phyloP scores from a whole-genome alignment of 2,797 vertebrate species.

The Sebastes goodei region DNA sequence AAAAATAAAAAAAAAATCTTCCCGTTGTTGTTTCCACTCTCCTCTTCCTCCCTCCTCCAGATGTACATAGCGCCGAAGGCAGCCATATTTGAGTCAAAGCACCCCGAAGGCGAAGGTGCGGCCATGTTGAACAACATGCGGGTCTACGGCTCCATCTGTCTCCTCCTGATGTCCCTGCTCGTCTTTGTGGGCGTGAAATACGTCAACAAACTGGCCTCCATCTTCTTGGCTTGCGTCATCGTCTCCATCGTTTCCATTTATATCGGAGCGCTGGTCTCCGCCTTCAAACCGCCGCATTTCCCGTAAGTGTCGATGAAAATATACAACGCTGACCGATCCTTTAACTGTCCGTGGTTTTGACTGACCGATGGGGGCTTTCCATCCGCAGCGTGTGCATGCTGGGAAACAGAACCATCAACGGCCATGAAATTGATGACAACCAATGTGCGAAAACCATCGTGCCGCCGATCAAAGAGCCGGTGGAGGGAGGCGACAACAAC shows the following conservation, averaged over 20 bases:
- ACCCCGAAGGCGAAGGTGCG: slow-evolving; percentile 80
- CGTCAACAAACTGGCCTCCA: slow-evolving; percentile 92
- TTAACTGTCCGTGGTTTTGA: background rate
- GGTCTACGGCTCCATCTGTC: slow-evolving; percentile 89
- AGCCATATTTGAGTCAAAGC: slow-evolving; percentile 83
- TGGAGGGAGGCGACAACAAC: slow-evolving; percentile 53
- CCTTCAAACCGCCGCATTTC: slow-evolving; percentile 86
- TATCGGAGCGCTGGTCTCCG: slow-evolving; percentile 88
- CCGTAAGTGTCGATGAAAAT: slow-evolving; percentile 75
- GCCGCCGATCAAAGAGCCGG: background rate
- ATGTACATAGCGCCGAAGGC: slow-evolving; percentile 88
- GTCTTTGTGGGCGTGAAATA: slow-evolving; percentile 93
- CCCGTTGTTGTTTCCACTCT: background rate
- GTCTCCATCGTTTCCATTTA: slow-evolving; percentile 93
- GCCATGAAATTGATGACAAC: slow-evolving; percentile 67
- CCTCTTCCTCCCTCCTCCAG: slow-evolving; percentile 61
- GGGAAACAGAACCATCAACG: slow-evolving; percentile 88
- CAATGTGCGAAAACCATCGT: slow-evolving; percentile 81
- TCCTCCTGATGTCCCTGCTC: slow-evolving; percentile 89
- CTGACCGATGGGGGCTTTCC: background rate
- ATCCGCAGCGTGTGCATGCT: slow-evolving; percentile 88
- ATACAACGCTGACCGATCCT: rapidly evolving
- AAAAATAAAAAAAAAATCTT: background rate
- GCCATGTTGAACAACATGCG: slow-evolving; percentile 94
- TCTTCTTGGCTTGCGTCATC: slow-evolving; percentile 92